Conservation (phyloP, 2,888 invertebrate species). For the Conomelus anceps region DNA sequence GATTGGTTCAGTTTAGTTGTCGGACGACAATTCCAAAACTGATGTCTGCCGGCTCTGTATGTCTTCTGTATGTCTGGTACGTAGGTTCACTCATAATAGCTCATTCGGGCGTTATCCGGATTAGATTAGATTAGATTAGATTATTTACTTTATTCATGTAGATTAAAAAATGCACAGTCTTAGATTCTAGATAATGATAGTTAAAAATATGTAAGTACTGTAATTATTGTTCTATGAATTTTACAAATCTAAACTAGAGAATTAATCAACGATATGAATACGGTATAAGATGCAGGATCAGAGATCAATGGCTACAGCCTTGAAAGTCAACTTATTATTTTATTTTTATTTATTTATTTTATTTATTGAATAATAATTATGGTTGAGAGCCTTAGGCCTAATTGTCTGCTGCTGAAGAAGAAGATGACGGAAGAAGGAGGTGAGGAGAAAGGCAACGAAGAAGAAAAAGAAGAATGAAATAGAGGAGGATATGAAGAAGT, state of each 20-base stretch:
- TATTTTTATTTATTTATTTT: too few relatives aligned
- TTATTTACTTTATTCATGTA: neutral
- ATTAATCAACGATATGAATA: too few relatives aligned
- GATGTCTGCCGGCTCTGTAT: neutral
- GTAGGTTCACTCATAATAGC: neutral
- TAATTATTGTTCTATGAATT: too few relatives aligned
- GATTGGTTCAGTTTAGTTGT: neutral
- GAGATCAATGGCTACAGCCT: too few relatives aligned
- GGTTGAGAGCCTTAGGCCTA: neutral
- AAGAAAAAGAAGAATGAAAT: neutral
- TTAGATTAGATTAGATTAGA: neutral
- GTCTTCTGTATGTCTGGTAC: neutral
- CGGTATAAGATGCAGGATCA: too few relatives aligned
- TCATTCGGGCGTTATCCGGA: neutral
- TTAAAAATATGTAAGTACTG: too few relatives aligned
- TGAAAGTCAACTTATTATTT: too few relatives aligned
- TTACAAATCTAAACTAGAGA: too few relatives aligned
- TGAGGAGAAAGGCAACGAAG: neutral
- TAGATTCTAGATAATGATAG: too few relatives aligned
- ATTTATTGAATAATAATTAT: neutral
- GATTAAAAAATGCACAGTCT: too few relatives aligned
- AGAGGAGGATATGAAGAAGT: neutral
- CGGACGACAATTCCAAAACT: neutral
- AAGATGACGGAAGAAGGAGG: neutral
- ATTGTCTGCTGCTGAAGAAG: neutral